Base-by-base conservation (phyloP, 1,140 invertebrate genomes). In the Hermetia illucens region DNA sequence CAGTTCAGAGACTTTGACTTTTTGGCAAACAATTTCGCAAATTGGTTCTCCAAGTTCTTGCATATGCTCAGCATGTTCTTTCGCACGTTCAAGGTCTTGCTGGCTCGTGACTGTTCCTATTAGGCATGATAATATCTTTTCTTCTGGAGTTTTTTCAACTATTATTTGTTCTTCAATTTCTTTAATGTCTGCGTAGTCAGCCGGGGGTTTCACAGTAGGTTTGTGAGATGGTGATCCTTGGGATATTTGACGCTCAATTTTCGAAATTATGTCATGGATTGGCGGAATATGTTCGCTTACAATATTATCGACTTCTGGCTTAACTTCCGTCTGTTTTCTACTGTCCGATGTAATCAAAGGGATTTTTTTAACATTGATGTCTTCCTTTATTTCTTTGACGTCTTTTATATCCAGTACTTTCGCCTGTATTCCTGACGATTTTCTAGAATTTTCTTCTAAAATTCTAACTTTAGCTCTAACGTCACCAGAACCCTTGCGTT, bases 381-480 rank as follows among this genome's bases (percentile, higher is more conserved):
- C 35, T 29, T 44, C 27, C 39, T 20, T 43, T n/a, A n/a, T n/a
- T n/a, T n/a, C n/a, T n/a, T n/a, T n/a, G n/a, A 4, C 15, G 12
- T 12, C 12, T 34, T 3, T 34, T 19, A 12, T 5, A 18, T 44
- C 34, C 24, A 27, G 27, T 31, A 24, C 33, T 40, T 30, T 40
- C 21, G 44, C 42, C n/a, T 41, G 38, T 17, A 36, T 34, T 20
- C 34, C 22, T 36, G 31, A 38, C 21, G 30, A 16, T 25, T 44
- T 46, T 25, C 20, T 21, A 25, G 50, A 40, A 42, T 61, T 58
- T 46, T 64, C 59, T 45, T 67, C 66, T 27, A 68, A 36, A 3
- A 58, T 40, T 53, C 58, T 57, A 12, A 68, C 53, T 44, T 65
- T 61, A 1, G 63, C 58, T 49, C 55, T 61, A 5, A 68, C 66